These are phyloP conservation scores for Drosophila erecta DNA, from an alignment of 1,140 invertebrate genomes.

Conservation along the genomic window DNA sequence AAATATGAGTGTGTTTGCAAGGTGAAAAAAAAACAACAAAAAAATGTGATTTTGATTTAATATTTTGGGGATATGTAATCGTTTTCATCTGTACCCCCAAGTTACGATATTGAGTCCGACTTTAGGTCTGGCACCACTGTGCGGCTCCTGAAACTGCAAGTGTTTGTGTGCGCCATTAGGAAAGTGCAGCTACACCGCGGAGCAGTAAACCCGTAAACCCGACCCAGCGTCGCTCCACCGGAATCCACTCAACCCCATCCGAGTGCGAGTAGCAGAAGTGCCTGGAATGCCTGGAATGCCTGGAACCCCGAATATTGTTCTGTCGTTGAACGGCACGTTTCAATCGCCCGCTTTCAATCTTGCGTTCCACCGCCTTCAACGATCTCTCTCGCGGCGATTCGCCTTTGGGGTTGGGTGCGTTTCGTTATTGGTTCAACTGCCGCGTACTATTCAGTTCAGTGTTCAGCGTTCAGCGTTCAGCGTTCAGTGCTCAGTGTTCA, in stretches of 20 bases:
- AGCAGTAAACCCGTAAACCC: constrained; percentile 56
- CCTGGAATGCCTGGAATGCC: too few relatives aligned
- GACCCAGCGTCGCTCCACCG: constrained; percentile 48
- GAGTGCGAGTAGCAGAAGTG: neutral
- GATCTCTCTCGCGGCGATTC: constrained; percentile 42
- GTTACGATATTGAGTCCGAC: too few relatives aligned
- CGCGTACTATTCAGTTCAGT: constrained; percentile 48
- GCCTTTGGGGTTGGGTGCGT: constrained; percentile 51
- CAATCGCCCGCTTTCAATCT: constrained; percentile 10
- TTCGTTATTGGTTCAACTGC: constrained; percentile 69
- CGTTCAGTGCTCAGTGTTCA: constrained; percentile 59
- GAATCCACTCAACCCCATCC: constrained; percentile 46
- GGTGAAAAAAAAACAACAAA: too few relatives aligned
- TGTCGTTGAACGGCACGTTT: constrained; percentile 33
- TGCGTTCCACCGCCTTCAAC: constrained; percentile 34
- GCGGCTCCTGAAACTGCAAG: constrained; percentile 61
- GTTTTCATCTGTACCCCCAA: too few relatives aligned
- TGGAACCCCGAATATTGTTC: constrained; percentile 12
- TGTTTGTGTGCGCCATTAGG: constrained; percentile 54
- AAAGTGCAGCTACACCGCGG: constrained; percentile 42
- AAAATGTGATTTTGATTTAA: too few relatives aligned
- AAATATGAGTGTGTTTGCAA: too few relatives aligned
- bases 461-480: constrained; percentile 36
- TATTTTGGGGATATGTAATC: too few relatives aligned
- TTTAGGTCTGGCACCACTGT: constrained; percentile 35